These are phyloP conservation scores for Subacronicta megacephala DNA, from an alignment of 2,888 invertebrate genomes.

Conservation along the genomic window DNA sequence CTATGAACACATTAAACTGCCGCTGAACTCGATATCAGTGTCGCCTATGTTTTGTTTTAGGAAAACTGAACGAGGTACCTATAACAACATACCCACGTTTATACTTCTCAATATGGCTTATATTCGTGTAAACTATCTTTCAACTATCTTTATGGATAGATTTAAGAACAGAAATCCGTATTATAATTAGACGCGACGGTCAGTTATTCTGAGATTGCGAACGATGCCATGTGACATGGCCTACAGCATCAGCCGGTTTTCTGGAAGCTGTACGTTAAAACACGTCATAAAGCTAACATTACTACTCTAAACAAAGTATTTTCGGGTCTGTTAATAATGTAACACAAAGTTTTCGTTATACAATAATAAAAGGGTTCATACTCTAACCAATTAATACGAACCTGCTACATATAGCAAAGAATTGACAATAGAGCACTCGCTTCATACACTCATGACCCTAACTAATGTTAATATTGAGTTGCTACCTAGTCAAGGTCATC, in stretches of 20 bases:
- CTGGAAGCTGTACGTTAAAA: slow-evolving; percentile 47
- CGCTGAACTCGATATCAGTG: slow-evolving; percentile 25
- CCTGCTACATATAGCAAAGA: slow-evolving; percentile 25
- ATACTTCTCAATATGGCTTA: slow-evolving; percentile 31
- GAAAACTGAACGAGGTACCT: slow-evolving; percentile 3
- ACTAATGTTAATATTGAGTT: slow-evolving; percentile 24
- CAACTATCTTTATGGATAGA: slow-evolving; percentile 25
- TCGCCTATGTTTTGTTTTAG: slow-evolving; percentile 10
- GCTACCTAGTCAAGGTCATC: slow-evolving; percentile 47
- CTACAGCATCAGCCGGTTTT: slow-evolving; percentile 60
- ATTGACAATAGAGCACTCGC: slow-evolving; percentile 29
- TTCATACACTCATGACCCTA: slow-evolving; percentile 35
- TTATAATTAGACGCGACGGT: slow-evolving; percentile 84
- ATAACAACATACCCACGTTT: background rate
- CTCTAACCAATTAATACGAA: slow-evolving; percentile 42
- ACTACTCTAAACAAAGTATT: slow-evolving; percentile 29
- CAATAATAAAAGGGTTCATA: slow-evolving; percentile 24
- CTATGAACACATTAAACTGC: slow-evolving; percentile 23
- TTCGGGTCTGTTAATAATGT: slow-evolving; percentile 18
- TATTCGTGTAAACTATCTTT: slow-evolving; percentile 7
- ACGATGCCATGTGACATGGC: slow-evolving; percentile 79
- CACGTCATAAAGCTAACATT: slow-evolving; percentile 46
- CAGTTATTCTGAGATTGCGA: slow-evolving; percentile 84
- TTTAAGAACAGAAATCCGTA: slow-evolving; percentile 64
- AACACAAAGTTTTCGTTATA: slow-evolving; percentile 40